A percentile compares a stretch with the other conserved stretches of the same genome.
Conservation (phyloP, 2,888 invertebrate species). For the Taphrorychus bicolor region DNA sequence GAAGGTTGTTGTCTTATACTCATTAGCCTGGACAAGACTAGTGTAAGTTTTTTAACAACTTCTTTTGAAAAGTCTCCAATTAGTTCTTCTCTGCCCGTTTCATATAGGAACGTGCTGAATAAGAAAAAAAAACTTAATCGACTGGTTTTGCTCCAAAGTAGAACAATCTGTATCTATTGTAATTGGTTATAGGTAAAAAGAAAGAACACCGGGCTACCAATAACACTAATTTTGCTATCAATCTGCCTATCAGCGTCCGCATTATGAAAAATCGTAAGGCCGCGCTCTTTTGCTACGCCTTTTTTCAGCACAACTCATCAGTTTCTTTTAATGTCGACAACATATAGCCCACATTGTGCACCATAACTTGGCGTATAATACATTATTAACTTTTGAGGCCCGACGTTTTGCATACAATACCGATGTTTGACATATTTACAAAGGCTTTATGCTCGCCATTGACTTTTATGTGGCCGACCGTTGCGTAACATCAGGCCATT, state of each 20-base stretch:
- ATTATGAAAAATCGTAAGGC: neutral
- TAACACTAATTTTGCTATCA: no score
- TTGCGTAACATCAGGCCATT: conserved; percentile 20
- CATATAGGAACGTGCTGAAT: no score
- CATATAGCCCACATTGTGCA: conserved; percentile 27
- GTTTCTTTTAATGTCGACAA: conserved; percentile 15
- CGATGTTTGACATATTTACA: conserved; percentile 38
- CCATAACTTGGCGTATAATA: conserved; percentile 32
- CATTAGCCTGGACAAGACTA: no score
- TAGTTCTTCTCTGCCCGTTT: no score
- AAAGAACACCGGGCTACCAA: no score
- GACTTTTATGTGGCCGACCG: conserved; percentile 36
- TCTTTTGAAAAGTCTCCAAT: no score
- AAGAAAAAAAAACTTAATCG: no score
- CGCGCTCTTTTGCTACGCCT: neutral
- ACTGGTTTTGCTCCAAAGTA: no score
- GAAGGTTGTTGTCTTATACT: no score
- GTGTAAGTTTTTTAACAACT: no score
- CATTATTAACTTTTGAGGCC: conserved; percentile 36
- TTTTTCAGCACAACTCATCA: conserved; percentile 12
- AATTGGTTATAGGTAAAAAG: no score
- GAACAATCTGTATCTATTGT: no score
- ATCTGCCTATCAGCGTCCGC: neutral
- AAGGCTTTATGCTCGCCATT: conserved; percentile 30
- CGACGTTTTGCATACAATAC: conserved; percentile 38